phyloP scores from a whole-genome alignment of 2,113 vertebrate species.

The Alexandromys fortis region DNA sequence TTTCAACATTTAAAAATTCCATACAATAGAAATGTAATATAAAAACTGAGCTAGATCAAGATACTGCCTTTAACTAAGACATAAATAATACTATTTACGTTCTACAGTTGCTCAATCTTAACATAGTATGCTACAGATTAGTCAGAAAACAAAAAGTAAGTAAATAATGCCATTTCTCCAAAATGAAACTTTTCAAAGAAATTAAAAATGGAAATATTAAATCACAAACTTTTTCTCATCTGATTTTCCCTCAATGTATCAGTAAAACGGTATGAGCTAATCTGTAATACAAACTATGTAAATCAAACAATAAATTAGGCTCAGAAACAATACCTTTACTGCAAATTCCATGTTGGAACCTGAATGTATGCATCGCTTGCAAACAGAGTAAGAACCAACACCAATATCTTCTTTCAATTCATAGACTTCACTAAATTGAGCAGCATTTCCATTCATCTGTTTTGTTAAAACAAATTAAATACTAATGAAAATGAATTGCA shows the following conservation, averaged over 20 bases:
- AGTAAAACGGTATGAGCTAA: slow-evolving; percentile 3
- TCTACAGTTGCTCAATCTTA: background rate
- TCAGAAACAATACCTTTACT: slow-evolving; percentile 91
- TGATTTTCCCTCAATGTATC: background rate
- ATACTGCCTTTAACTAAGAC: slow-evolving; percentile 17
- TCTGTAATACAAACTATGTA: slow-evolving; percentile 13
- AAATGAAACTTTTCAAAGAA: slow-evolving; percentile 51
- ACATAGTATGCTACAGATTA: slow-evolving; percentile 43
- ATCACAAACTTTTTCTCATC: background rate
- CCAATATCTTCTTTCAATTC: slow-evolving; percentile 98
- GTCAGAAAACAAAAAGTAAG: slow-evolving; percentile 16
- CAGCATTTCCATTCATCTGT: slow-evolving; percentile 92
- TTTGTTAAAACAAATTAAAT: slow-evolving; percentile 76
- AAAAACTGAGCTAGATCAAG: background rate
- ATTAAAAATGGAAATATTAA: slow-evolving; percentile 52
- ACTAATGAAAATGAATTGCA: slow-evolving; percentile 55
- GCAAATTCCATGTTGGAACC: slow-evolving; percentile 95
- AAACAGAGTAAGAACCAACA: slow-evolving; percentile 97
- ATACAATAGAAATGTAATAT: slow-evolving; percentile 43
- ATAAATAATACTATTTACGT: slow-evolving; percentile 14
- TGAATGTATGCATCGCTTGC: slow-evolving; percentile 95
- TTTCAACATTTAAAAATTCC: slow-evolving; percentile 55
- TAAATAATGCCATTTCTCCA: background rate
- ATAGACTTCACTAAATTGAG: slow-evolving; percentile 94
- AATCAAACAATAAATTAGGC: background rate